Evolutionary conservation across 2,797 vertebrate species (phyloP).

Genomic region (Pseudotriccus pelzelni): DNA sequence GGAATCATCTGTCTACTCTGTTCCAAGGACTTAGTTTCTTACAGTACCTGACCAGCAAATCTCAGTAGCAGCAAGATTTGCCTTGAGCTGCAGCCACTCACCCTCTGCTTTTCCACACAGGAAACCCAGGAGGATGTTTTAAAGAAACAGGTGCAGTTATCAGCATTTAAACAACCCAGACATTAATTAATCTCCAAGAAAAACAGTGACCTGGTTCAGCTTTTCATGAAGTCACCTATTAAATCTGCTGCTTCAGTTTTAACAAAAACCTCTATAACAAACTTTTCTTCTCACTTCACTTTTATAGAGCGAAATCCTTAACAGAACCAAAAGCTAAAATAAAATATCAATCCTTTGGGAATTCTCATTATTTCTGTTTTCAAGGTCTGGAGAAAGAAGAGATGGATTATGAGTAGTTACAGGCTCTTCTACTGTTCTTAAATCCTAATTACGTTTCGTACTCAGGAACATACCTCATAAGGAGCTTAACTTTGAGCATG

Average conservation of each 20-base stretch:
- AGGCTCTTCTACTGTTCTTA: background rate
- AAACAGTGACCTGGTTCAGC: background rate
- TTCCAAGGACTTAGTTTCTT: background rate
- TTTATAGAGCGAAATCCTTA: background rate
- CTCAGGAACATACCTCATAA: background rate
- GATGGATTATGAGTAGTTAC: background rate
- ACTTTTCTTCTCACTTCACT: background rate
- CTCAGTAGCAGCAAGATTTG: background rate
- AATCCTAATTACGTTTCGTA: constrained; percentile 1
- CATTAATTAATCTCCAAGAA: background rate
- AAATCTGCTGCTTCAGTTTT: background rate
- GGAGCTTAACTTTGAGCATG: background rate
- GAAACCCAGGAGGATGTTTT: background rate
- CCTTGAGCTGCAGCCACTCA: background rate
- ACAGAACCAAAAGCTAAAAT: background rate
- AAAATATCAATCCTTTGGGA: background rate
- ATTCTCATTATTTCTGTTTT: background rate
- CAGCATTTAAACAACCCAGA: background rate
- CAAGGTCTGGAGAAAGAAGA: background rate
- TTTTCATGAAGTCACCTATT: background rate
- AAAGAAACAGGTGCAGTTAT: background rate
- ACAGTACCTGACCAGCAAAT: background rate
- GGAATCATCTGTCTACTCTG: background rate
- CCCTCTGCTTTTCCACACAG: background rate
- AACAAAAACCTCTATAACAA: background rate